Percentiles rank a stretch among this genome's conserved stretches.
Conservation (phyloP, 92 coral and sea anemone species). For the Zoanthus sansibaricus region DNA sequence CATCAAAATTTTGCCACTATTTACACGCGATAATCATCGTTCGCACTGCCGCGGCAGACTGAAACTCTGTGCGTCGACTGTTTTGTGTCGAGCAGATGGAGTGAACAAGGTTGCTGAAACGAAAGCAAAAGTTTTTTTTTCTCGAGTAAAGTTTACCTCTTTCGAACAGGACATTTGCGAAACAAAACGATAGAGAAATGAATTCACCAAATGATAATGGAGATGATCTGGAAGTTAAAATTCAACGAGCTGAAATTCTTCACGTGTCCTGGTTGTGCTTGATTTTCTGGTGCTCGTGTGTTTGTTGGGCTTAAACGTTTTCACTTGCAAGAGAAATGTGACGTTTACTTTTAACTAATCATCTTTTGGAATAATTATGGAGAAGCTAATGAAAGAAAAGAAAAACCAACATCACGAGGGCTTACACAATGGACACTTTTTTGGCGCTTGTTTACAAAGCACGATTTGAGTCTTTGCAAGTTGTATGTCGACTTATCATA, state of each 20-base stretch:
- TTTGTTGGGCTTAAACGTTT: slow-evolving; percentile 28
- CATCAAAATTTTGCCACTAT: neutral
- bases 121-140: neutral
- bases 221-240: slow-evolving; percentile 6
- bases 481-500: neutral
- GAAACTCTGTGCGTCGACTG: neutral
- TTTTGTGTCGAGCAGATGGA: neutral
- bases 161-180: neutral
- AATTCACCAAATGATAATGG: neutral
- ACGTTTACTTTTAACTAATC: neutral
- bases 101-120: neutral
- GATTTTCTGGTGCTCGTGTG: slow-evolving; percentile 26
- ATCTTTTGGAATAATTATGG: neutral
- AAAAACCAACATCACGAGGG: too few species aligned
- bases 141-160: neutral
- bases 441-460: too few species aligned
- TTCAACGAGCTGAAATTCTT: slow-evolving; percentile 22
- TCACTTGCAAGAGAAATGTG: neutral
- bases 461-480: neutral
- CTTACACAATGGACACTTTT: too few species aligned
- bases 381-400: neutral
- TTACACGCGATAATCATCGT: neutral
- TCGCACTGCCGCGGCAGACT: neutral
- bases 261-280: slow-evolving; percentile 22
- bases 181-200: neutral